phyloP scores from a whole-genome alignment of 2,888 invertebrate species.

The Ditula angustiorana region DNA sequence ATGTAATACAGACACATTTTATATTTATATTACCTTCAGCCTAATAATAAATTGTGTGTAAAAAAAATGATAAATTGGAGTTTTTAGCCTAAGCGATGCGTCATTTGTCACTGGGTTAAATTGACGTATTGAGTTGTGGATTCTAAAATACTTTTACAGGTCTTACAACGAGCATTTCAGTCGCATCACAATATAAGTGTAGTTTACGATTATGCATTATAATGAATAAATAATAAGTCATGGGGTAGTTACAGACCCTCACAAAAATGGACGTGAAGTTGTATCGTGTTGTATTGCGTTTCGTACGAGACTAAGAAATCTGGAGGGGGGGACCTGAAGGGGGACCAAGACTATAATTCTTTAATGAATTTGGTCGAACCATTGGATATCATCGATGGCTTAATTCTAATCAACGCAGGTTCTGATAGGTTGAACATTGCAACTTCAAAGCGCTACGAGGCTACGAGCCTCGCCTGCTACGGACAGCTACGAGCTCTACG shows the following conservation, averaged over 20 bases:
- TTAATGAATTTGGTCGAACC: no score
- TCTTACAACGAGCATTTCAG: no score
- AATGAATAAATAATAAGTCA: no score
- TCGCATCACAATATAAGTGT: no score
- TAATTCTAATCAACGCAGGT: neutral
- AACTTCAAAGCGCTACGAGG: slow-evolving; percentile 7
- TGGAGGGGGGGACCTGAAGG: no score
- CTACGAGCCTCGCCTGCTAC: slow-evolving; percentile 31
- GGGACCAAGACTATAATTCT: no score
- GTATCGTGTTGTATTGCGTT: no score
- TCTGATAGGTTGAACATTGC: neutral
- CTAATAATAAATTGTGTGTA: neutral
- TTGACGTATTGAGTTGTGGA: neutral
- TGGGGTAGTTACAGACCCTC: no score
- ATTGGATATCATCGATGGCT: no score
- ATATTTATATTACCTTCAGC: neutral
- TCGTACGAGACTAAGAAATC: no score
- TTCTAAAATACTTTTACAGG: neutral
- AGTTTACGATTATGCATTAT: no score
- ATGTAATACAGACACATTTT: neutral
- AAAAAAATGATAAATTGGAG: slow-evolving; percentile 9
- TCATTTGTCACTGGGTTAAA: slow-evolving; percentile 7
- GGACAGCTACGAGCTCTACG: slow-evolving; percentile 23
- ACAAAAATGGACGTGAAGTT: no score
- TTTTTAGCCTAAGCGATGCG: neutral